Evolutionary conservation across 2,113 vertebrate species (phyloP), one percentile per base, ranked within the genome.

Genomic region (Oplegnathus fasciatus): DNA sequence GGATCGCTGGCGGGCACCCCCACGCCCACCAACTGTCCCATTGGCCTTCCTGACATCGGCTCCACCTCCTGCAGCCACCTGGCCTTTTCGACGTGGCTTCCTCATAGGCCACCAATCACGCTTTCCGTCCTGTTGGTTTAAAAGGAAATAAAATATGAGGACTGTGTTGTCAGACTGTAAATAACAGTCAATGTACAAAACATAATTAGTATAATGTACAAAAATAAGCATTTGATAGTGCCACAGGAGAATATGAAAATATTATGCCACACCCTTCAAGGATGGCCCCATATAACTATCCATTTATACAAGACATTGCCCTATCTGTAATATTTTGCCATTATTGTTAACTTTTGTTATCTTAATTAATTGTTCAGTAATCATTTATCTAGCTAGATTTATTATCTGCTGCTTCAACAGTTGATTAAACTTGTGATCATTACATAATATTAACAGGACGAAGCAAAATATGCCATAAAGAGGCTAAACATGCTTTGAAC

Each of bases 1-100:
- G 9, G 97, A 97, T n/a, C 97, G 96, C 55, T 95, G 95, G 67
- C 96, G 96, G 58, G 93, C 91, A 55, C 80, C 83, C 68, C 95
- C 88, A 92, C 96, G 93, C 86, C 95, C 72, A 74, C 87, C 87
- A 92, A 94, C 89, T 82, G 93, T 74, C 93, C 79, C 88, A 80
- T 88, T 91, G 34, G 91, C 88, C 78, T 86, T 91, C 77, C 58
- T 90, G 37, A 96, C 96, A 95, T 97, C 75, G 71, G 54, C 75
- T 13, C 75, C 91, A 37, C 90, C 84, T 67, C 88, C 92, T 80
- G 82, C 79, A 42, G 91, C 94, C 93, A 95, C 96, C 86, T 95
- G 96, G 78, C 95, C 93, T 92, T 96, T 97, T 91, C 96, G 96
- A 72, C 97, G 97, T 88, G 97, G 97, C 88, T 99, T 99, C 97